Evolutionary conservation across 2,797 vertebrate genomes (phyloP).

Genomic region (Menidia menidia): DNA sequence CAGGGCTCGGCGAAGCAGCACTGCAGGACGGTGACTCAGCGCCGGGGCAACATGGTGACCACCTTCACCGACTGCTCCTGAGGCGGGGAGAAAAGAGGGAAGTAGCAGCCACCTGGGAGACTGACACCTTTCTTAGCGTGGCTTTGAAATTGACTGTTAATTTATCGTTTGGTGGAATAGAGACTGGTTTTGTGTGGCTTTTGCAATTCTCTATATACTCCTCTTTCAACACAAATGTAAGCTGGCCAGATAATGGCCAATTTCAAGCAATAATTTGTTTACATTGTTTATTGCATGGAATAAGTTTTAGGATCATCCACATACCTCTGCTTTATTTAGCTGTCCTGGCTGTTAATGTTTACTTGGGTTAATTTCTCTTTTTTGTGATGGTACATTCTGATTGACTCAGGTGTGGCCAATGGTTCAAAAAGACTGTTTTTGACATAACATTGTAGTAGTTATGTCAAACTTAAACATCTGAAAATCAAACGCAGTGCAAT

Average conservation of each 20-base stretch:
- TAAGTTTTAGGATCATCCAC: slow-evolving; percentile 20
- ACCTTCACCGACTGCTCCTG: slow-evolving; percentile 90
- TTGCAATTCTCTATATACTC: slow-evolving; percentile 33
- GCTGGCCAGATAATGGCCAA: slow-evolving; percentile 32
- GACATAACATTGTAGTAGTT: slow-evolving; percentile 27
- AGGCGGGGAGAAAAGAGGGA: slow-evolving; percentile 5
- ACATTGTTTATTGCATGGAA: slow-evolving; percentile 25
- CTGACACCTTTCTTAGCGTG: slow-evolving; percentile 19
- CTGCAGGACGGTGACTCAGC: slow-evolving; percentile 96
- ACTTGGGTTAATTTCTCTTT: slow-evolving; percentile 33
- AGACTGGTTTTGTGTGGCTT: slow-evolving; percentile 46
- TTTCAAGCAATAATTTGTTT: slow-evolving; percentile 69
- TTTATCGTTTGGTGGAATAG: slow-evolving; percentile 60
- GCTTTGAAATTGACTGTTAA: slow-evolving; percentile 64
- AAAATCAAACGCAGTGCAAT: background rate
- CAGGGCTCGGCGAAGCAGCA: slow-evolving; percentile 90
- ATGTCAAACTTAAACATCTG: slow-evolving; percentile 1
- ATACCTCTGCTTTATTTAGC: slow-evolving; percentile 37
- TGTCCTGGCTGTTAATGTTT: slow-evolving; percentile 48
- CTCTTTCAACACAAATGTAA: slow-evolving; percentile 60
- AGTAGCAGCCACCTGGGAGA: slow-evolving; percentile 15
- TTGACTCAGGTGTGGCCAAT: slow-evolving; percentile 54
- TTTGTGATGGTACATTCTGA: slow-evolving; percentile 29
- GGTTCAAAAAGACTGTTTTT: slow-evolving; percentile 11
- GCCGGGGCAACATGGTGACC: slow-evolving; percentile 97